A percentile compares a stretch with the other conserved stretches of the same genome.
Evolutionary conservation across 2,797 vertebrate genomes (phyloP).

Genomic region (Chelmon rostratus): DNA sequence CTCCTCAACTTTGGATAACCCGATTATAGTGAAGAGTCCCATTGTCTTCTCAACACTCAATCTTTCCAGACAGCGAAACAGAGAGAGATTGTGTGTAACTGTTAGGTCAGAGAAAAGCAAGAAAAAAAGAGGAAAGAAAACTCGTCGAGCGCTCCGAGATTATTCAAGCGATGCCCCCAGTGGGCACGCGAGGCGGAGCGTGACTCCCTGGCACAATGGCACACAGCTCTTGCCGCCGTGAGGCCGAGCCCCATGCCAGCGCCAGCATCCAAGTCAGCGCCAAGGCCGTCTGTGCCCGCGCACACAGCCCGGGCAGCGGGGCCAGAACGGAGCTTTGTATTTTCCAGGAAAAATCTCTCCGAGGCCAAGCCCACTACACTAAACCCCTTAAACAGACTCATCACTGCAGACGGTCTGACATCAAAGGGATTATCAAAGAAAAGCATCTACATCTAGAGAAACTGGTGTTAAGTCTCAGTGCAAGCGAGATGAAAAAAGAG

Average conservation of each 20-base stretch:
- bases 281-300: conserved; percentile 66
- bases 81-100: conserved; percentile 72
- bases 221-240: conserved; percentile 66
- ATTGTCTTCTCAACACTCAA: conserved; percentile 70
- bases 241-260: conserved; percentile 67
- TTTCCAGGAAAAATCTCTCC: conserved; percentile 62
- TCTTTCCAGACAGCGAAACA: conserved; percentile 73
- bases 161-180: conserved; percentile 71
- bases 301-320: conserved; percentile 58
- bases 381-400: conserved; percentile 81
- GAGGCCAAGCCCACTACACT: conserved; percentile 69
- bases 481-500: conserved; percentile 55
- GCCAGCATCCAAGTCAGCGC: conserved; percentile 58
- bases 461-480: conserved; percentile 59
- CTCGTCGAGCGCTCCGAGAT: conserved; percentile 45
- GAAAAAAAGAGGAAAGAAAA: conserved; percentile 47
- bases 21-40: conserved; percentile 64
- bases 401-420: conserved; percentile 74
- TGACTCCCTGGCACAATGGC: conserved; percentile 79
- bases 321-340: conserved; percentile 73
- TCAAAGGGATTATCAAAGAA: conserved; percentile 79
- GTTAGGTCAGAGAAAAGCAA: conserved; percentile 47
- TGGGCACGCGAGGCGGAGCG: conserved; percentile 70
- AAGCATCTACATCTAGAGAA: conserved; percentile 63
- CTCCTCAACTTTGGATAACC: conserved; percentile 69